These are phyloP conservation scores for Numenius arquata DNA, from an alignment of 2,113 vertebrate species.

Conservation along the genomic window DNA sequence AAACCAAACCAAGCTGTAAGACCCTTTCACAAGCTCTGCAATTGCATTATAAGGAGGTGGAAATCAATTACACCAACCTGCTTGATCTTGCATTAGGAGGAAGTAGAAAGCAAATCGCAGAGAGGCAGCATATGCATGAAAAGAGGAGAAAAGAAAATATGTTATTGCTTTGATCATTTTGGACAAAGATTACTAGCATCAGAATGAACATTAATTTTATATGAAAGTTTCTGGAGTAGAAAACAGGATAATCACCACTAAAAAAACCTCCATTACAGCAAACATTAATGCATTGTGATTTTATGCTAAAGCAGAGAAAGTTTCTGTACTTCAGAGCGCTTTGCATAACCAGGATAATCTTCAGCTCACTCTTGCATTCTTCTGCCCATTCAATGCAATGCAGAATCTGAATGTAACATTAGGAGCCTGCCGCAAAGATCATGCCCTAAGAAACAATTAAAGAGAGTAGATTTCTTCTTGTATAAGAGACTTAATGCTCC, in stretches of 20 bases:
- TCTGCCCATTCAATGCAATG: conserved; percentile 13
- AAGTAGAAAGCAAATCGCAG: conserved; percentile 79
- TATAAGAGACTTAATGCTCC: background rate
- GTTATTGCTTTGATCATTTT: conserved; percentile 72
- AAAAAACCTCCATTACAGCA: background rate
- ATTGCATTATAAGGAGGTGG: conserved; percentile 45
- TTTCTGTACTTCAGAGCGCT: background rate
- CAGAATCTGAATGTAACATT: background rate
- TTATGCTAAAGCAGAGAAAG: background rate
- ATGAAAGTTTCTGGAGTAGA: background rate
- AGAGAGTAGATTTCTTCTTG: background rate
- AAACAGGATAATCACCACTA: conserved; percentile 29
- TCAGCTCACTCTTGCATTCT: background rate
- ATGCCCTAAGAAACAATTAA: conserved; percentile 33
- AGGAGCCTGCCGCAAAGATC: conserved; percentile 53
- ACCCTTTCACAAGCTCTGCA: conserved; percentile 30
- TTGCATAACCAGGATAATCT: background rate
- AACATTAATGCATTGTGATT: background rate
- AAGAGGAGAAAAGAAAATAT: conserved; percentile 67
- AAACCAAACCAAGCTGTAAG: background rate
- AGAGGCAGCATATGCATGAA: conserved; percentile 79
- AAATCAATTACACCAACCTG: conserved; percentile 87
- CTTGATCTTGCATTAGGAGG: conserved; percentile 89
- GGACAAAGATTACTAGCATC: conserved; percentile 52
- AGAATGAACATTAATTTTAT: conserved; percentile 43